Evolutionary conservation across 1,140 invertebrate species (phyloP), one percentile per base, ranked within the genome.

Genomic region (Anagrus nilaparvatae): DNA sequence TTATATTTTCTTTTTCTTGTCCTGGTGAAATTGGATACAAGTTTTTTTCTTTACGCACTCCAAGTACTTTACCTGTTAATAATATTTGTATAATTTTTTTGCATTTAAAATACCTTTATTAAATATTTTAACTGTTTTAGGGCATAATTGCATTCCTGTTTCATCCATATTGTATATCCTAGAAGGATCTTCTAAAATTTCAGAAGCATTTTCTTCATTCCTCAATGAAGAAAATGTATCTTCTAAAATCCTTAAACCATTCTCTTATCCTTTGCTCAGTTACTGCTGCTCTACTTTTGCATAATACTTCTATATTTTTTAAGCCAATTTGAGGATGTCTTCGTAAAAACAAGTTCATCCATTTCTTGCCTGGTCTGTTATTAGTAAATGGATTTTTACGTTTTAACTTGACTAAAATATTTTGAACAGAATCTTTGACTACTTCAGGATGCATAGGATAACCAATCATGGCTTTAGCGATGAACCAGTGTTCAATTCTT

Each of bases 101-200:
- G 53, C 27, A 50, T 50, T 20, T 48, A 52, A 10, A 64, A 36
- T 17, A 63, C 49, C 41, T 47, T 48, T 20, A 51, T 49, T 38
- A n/a, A 42, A 14, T n/a, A 42, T 28, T 20, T 27, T 31, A 6
- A 19, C 27, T 25, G 51, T 53, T 44, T 58, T 58, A n/a, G 56
- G 60, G 45, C 52, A 58, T 14, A 62, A 27, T 27, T 38, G 46
- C 52, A 60, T 52, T 24, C 52, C 54, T 25, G 48, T 57, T 51
- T 62, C 59, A 40, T 62, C 61, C 3, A 48, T 52, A 47, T 63
- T 61, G 17, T 53, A 61, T 17, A 59, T 55, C 27, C 55, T 39
- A 17, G 42, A 20, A 12, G 60, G 52, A 32, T 53, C 37, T 42
- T 46, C 29, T 14, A 60, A 49, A 42, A 61, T 53, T 46, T 55